These are phyloP conservation scores for Metacarcinus magister DNA, from an alignment of 2,888 invertebrate genomes.

Conservation along the genomic window DNA sequence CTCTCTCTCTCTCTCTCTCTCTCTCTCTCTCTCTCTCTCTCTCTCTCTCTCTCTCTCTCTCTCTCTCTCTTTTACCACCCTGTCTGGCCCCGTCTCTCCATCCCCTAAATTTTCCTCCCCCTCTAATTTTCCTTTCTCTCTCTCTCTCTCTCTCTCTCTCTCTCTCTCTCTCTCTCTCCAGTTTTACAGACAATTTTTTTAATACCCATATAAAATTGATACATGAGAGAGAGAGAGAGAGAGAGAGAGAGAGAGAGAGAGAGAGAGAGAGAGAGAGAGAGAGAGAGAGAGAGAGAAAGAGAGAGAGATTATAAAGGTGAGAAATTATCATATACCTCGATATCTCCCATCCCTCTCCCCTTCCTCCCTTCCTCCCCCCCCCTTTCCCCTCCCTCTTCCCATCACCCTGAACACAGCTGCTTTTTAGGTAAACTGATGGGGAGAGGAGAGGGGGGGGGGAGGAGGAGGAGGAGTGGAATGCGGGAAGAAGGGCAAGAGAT, in stretches of 20 bases:
- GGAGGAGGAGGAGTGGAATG: not conserved
- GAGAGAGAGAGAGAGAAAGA: too few relatives aligned
- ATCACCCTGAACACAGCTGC: not conserved
- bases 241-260: too few relatives aligned
- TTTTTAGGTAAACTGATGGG: not conserved
- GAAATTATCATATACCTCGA: too few relatives aligned
- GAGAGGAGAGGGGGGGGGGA: not conserved
- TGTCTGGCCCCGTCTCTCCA: not conserved
- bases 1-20: not conserved
- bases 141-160: not conserved
- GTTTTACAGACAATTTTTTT: too few relatives aligned
- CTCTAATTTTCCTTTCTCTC: not conserved
- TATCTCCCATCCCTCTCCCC: not conserved
- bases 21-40: not conserved
- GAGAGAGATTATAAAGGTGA: too few relatives aligned
- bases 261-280: too few relatives aligned
- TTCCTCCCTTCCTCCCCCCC: not conserved
- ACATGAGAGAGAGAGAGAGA: too few relatives aligned
- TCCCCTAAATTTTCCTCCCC: not conserved
- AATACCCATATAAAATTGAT: too few relatives aligned
- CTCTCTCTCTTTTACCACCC: not conserved
- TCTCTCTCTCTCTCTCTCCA: not conserved
- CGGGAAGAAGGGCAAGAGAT: too few relatives aligned
- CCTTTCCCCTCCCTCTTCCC: not conserved
- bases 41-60: not conserved